A percentile compares a stretch with the other conserved stretches of the same genome.
Evolutionary conservation across 2,113 vertebrate species (phyloP).

Genomic region (Rhipidura dahli): DNA sequence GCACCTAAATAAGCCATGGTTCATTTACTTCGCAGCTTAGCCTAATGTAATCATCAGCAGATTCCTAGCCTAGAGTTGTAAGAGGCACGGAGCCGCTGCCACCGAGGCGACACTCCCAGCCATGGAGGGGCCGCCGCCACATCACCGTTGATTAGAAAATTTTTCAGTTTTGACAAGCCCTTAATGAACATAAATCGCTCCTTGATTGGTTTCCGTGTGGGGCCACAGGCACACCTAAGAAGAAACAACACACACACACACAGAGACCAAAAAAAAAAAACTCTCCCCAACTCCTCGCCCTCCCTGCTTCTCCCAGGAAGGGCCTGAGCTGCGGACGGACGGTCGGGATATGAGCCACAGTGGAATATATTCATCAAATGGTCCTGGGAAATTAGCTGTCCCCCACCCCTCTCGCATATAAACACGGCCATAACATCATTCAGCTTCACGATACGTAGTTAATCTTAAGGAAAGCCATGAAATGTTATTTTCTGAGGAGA

Average conservation of each 20-base stretch:
- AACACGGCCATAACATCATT: neutral
- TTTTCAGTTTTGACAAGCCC: conserved; percentile 87
- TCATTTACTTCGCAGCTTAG: conserved; percentile 87
- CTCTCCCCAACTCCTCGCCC: neutral
- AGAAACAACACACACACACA: neutral
- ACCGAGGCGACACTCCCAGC: conserved; percentile 76
- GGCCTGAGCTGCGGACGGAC: neutral
- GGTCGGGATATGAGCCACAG: neutral
- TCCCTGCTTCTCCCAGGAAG: neutral
- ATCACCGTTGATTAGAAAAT: conserved; percentile 83
- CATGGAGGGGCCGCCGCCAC: conserved; percentile 73
- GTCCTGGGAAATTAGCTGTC: conserved; percentile 4
- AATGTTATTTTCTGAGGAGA: neutral
- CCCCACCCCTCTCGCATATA: neutral
- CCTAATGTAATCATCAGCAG: conserved; percentile 86
- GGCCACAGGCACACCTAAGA: conserved; percentile 78
- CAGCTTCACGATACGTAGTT: neutral
- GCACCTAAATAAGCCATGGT: conserved; percentile 86
- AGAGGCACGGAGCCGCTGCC: conserved; percentile 74
- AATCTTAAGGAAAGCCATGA: neutral
- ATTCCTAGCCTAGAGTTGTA: conserved; percentile 83
- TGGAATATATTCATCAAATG: conserved; percentile 57
- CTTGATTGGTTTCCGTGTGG: conserved; percentile 78
- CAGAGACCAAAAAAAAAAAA: neutral
- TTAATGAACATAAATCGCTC: conserved; percentile 85